Conservation (phyloP, 2,797 vertebrate species). For the Borostomias antarcticus region DNA sequence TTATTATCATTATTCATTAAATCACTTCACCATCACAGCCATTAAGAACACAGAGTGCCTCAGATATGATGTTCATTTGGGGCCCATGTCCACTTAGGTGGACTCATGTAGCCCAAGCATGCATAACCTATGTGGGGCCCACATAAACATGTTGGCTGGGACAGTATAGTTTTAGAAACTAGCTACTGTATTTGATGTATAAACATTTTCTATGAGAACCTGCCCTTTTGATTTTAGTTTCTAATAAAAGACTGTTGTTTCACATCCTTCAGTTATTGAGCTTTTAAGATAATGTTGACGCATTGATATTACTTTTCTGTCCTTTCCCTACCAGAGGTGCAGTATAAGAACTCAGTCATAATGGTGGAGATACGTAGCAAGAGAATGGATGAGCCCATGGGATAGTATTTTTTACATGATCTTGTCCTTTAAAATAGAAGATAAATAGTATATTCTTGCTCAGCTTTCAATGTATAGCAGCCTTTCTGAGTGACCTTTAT, state of each 20-base stretch:
- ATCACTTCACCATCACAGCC: too few relatives aligned
- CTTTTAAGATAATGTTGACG: not conserved
- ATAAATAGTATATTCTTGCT: constrained; percentile 70
- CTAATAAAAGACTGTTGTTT: constrained; percentile 9
- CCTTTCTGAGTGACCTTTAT: constrained; percentile 73
- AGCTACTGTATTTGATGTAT: too few relatives aligned
- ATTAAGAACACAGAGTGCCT: too few relatives aligned
- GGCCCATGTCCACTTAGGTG: too few relatives aligned
- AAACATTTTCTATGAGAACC: not conserved
- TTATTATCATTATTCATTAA: too few relatives aligned
- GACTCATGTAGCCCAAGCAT: too few relatives aligned
- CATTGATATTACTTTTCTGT: not conserved
- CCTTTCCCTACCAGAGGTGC: not conserved
- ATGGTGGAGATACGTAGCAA: not conserved
- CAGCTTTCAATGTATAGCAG: constrained; percentile 68
- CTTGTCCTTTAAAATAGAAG: constrained; percentile 39
- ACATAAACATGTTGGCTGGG: not conserved
- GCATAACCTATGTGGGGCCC: too few relatives aligned
- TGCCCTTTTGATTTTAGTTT: constrained; percentile 3
- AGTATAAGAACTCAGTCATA: constrained; percentile 6
- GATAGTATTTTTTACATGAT: not conserved
- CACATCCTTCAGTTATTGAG: constrained; percentile 11
- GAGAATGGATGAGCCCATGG: not conserved
- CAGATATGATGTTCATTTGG: too few relatives aligned
- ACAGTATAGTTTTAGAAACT: not conserved